Base-by-base conservation (phyloP, 92 coral and sea anemone genomes). In the Anthopleura xanthogrammica region DNA sequence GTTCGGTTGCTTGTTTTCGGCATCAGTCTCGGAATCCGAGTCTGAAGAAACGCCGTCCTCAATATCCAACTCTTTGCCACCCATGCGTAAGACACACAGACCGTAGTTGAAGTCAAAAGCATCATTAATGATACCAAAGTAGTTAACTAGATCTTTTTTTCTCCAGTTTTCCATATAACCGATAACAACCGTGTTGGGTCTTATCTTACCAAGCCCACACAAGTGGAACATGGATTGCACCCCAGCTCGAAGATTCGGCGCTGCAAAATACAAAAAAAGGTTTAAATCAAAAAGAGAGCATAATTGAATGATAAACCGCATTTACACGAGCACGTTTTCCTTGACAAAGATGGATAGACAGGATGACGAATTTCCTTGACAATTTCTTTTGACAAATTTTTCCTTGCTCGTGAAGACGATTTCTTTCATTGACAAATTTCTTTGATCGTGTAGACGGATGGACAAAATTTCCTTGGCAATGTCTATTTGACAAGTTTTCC, bases 81-180 rank as follows among this genome's bases (percentile, higher is more conserved):
- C 92, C 82, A 95, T 90, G 43, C 99, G 93, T 58, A 96, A 86
- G 41, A 96, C 90, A 20, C 90, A 90, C 72, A 96, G 80, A n/a
- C 99, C 99, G 46, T 85, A 92, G 62, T 89, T 87, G 29, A 87
- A 82, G 58, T 96, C 98, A 82, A 96, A 94, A 16, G 93, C 92
- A 79, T 96, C 99, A 46, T 94, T 89, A 41, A 96, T 89, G 68
- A 96, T 90, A 64, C 95, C 95, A 60, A 96, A 93, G 73, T 92
- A 96, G 84, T 85, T 92, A 5, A 54, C 90, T 8, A 79, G 77
- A 20, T 72, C 60, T 46, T 36, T 3, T 23, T 60, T 79, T 62
- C 85, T 83, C 98, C 99, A 96, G 85, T 94, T 89, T 24, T 85
- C 92, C 79, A 94, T 96, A 79, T 90, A 96, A 60, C 98, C 99